These are phyloP conservation scores for Pocillopora damicornis DNA, from an alignment of 64 coral and sea anemone genomes.

Conservation along the genomic window DNA sequence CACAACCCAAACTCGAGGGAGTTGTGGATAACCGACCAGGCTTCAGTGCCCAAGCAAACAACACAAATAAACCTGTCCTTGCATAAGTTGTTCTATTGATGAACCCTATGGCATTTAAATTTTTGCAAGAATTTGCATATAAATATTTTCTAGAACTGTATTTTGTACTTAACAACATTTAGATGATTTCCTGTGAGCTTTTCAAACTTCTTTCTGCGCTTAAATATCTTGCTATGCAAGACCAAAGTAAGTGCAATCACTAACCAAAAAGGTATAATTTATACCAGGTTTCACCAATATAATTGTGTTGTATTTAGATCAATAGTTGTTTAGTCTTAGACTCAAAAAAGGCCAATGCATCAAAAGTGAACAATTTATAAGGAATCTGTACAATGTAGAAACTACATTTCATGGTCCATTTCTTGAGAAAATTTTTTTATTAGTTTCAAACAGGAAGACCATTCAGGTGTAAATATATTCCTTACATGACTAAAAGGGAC, in stretches of 20 bases:
- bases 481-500: background rate
- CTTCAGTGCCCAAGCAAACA: background rate
- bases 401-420: background rate
- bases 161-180: background rate
- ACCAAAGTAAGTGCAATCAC: background rate
- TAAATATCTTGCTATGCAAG: background rate
- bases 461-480: background rate
- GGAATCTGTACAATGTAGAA: background rate
- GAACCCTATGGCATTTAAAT: background rate
- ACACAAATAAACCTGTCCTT: constrained; percentile 1
- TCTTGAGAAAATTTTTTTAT: background rate
- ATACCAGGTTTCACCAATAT: background rate
- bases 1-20: constrained; percentile 40
- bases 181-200: background rate
- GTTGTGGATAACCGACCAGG: background rate
- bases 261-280: background rate
- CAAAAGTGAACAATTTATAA: background rate
- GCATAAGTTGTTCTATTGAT: constrained; percentile 8
- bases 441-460: background rate
- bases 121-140: background rate
- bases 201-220: background rate
- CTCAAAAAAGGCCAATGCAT: background rate
- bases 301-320: background rate
- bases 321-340: background rate
- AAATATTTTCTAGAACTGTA: background rate